Conservation (phyloP, 2,113 vertebrate species). For the Psophia crepitans region DNA sequence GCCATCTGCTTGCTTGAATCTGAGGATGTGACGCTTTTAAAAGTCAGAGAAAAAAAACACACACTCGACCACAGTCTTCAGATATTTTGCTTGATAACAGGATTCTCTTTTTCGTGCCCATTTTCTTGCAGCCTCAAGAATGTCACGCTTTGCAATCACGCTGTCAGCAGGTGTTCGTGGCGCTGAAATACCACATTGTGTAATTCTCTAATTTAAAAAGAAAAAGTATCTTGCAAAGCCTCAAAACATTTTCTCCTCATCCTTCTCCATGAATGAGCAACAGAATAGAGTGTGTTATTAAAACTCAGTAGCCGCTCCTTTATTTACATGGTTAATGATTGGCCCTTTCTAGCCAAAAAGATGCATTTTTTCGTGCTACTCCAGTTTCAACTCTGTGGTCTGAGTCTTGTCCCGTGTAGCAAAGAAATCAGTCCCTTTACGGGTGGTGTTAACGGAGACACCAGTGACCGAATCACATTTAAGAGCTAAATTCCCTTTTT, state of each 20-base stretch:
- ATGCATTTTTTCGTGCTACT: neutral
- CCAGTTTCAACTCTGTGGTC: neutral
- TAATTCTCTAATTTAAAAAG: neutral
- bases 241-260: neutral
- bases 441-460: neutral
- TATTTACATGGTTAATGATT: neutral
- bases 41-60: neutral
- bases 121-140: neutral
- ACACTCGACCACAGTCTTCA: neutral
- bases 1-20: conserved; percentile 20
- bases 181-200: neutral
- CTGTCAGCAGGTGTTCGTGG: neutral
- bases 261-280: neutral
- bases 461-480: neutral
- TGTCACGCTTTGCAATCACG: neutral
- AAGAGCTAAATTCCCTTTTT: conserved; percentile 31
- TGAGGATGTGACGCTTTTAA: neutral
- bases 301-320: neutral
- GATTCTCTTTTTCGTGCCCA: neutral
- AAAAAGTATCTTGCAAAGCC: neutral
- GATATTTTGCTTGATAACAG: conserved; percentile 4
- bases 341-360: neutral
- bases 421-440: neutral
- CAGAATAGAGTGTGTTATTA: neutral
- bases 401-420: neutral